Conservation (phyloP, 2,113 vertebrate genomes). For the Uria aalge region DNA sequence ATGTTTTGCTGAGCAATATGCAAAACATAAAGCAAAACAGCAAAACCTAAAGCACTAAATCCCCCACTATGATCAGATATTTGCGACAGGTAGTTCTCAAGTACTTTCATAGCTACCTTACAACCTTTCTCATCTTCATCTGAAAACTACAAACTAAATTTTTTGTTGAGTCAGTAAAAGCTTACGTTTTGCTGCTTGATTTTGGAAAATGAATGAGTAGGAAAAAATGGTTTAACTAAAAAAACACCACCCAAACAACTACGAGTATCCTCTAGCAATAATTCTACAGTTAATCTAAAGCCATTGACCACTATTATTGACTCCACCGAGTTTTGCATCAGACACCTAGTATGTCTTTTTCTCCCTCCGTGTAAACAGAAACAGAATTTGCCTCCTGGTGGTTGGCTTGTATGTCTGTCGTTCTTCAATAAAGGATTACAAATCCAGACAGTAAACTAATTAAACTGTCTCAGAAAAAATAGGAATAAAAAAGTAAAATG, state of each 20-base stretch:
- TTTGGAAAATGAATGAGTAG: not conserved
- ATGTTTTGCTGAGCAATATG: not conserved
- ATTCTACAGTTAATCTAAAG: not conserved
- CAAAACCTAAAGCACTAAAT: not conserved
- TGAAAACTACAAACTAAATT: not conserved
- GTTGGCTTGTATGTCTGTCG: not conserved
- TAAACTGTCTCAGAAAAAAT: conserved; percentile 2
- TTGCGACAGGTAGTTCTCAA: not conserved
- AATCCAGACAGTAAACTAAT: conserved; percentile 37
- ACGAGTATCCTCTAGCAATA: not conserved
- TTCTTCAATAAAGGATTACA: not conserved
- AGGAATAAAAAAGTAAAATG: not conserved
- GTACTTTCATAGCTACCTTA: not conserved
- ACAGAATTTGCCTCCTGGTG: not conserved
- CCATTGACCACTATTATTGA: not conserved
- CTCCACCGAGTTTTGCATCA: not conserved
- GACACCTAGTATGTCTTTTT: not conserved
- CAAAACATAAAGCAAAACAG: not conserved
- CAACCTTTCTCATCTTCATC: not conserved
- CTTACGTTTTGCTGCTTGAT: not conserved
- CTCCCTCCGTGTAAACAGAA: not conserved
- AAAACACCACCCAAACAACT: not conserved
- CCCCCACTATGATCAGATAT: not conserved
- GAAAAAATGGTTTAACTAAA: not conserved
- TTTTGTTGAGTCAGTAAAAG: not conserved